phyloP scores from a whole-genome alignment of 1,140 invertebrate species.

The Melipona quadrifasciata region DNA sequence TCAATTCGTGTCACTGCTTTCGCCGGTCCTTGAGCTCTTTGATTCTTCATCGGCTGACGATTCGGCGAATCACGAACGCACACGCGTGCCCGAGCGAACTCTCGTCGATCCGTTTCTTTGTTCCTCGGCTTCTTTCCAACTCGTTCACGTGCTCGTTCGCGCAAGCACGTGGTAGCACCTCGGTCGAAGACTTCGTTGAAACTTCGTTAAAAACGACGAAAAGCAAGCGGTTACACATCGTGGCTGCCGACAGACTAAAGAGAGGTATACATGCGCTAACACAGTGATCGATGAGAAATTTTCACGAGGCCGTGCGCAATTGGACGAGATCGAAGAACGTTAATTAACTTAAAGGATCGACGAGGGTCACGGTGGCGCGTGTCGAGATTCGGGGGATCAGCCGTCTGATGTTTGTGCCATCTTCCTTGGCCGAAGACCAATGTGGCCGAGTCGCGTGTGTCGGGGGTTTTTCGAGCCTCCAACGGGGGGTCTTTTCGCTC shows the following conservation, averaged over 20 bases:
- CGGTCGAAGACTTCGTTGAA: conserved; percentile 6
- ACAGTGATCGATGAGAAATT: conserved; percentile 11
- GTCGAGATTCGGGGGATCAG: background rate
- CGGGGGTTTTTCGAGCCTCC: conserved; percentile 55
- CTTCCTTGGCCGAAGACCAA: conserved; percentile 50
- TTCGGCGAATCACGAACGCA: too few species aligned
- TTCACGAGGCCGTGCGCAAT: conserved; percentile 5
- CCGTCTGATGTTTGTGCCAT: conserved; percentile 23
- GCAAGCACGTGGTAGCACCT: conserved; percentile 1
- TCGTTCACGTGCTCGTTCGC: too few species aligned
- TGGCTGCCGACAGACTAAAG: background rate
- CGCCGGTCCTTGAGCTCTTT: conserved; percentile 39
- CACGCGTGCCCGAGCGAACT: background rate
- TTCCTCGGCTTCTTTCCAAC: too few species aligned
- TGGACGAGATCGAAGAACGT: background rate
- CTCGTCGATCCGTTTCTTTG: background rate
- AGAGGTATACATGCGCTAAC: background rate
- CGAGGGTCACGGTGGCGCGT: background rate
- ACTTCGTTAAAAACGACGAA: background rate
- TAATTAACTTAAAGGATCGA: background rate
- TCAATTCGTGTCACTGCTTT: conserved; percentile 1
- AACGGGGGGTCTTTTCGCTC: background rate
- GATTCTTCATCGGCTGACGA: conserved; percentile 4
- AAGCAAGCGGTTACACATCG: conserved; percentile 4
- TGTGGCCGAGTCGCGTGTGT: conserved; percentile 50